Base-by-base conservation (phyloP, 2,888 invertebrate species). In the Drosophila kambysellisi region DNA sequence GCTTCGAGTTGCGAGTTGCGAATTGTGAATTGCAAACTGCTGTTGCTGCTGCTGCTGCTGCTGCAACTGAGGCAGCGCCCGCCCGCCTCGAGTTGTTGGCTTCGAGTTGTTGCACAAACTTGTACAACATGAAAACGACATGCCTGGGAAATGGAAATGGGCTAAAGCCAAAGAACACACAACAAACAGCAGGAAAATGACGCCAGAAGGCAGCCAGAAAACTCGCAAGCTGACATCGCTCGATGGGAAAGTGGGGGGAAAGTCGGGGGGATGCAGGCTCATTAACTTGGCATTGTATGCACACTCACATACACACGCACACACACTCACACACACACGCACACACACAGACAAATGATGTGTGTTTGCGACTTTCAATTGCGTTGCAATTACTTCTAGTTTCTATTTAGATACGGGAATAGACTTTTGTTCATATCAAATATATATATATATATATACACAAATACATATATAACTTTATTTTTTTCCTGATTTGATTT, bases 71-170 rank as follows among this genome's bases (percentile, higher is more conserved):
- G 17, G 37, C 53, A 43, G 52, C 11, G 32, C n/a, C 2, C 25
- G 25, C 33, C 29, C 59, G 75, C 79, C 75, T 64, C 51, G 50
- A 78, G 76, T 74, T 75, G 75, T 82, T 83, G 70, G 74, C 83
- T 86, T 78, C 61, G 64, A 82, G 81, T 83, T 88, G 81, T 74
- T 64, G 73, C 77, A 77, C 81, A 81, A 79, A 79, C 80, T 82
- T 82, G 73, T 88, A 73, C 74, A 78, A 88, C 87, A 88, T 88
- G 86, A 71, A 85, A 82, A 82, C 82, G 86, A 83, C 81, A 86
- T 62, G 77, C 67, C 73, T 68, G 66, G 71, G 43, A 79, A 79
- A 46, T 46, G 46, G 20, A 46, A 46, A 76, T 80, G 69, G 79
- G 74, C 65, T 68, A 67, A 73, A 67, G 59, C 79, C 56, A 66